Base-by-base conservation (phyloP, 2,797 vertebrate species). In the Enteromius afrohamiltoni region DNA sequence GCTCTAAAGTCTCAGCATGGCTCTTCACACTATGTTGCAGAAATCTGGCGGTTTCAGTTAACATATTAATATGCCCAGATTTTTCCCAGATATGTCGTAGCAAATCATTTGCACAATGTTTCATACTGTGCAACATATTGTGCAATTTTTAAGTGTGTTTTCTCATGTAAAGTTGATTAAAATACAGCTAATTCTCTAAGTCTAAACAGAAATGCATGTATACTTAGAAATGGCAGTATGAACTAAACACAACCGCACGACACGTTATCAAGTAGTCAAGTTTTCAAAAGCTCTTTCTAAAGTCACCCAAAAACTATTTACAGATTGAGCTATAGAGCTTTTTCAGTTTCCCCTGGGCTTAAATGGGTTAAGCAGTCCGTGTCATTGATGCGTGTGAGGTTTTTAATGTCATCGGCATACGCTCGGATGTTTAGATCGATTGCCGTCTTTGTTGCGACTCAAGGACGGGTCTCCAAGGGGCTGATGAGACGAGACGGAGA, bases 371-470 rank as follows among this genome's bases (percentile, higher is more conserved):
- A 69, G 62, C 6, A 60, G 53, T 58, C 73, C 29, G 34, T 85
- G 82, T 83, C 87, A 86, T 68, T 88, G 85, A 87, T 65, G 85
- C 87, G 86, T 83, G 87, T 80, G 74, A 84, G 83, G 89, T 91
- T 88, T 90, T 91, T 88, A 91, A 91, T 91, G 92, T 92, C 88
- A 86, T 55, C 53, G 86, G 89, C 88, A 89, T 90, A 86, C 82
- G 87, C 88, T 86, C 87, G 86, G 49, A 62, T 77, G 40, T 19
- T 92, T 86, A 79, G 90, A 95, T 95, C 93, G 91, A 95, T 95
- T 88, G 88, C 77, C 78, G 91, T 92, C 93, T 93, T 91, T 93
- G 92, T 93, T 90, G 89, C 80, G 83, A 92, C 91, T 94, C 91
- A 96, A 94, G 95, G 94, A 92, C 92, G 70, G 64, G 85, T 71